phyloP scores from a whole-genome alignment of 2,113 vertebrate species.

The Tenebrosternarchus preto region DNA sequence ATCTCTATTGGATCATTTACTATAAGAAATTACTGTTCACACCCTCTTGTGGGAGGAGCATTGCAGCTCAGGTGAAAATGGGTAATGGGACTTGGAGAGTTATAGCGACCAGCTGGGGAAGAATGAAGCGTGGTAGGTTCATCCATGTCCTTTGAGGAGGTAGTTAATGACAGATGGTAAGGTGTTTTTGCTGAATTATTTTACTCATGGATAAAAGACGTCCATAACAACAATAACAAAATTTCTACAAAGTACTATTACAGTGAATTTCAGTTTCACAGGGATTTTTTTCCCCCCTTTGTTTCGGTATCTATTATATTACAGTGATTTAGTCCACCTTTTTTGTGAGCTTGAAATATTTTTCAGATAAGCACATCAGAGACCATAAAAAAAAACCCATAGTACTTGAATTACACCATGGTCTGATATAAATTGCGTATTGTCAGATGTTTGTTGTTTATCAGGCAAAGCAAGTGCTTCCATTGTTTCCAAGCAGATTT shows the following conservation, averaged over 20 bases:
- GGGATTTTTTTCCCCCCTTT: no score
- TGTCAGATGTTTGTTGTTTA: not conserved
- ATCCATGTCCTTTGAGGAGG: slow-evolving; percentile 7
- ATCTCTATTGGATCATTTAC: slow-evolving; percentile 67
- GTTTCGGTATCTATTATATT: no score
- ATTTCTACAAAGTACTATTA: not conserved
- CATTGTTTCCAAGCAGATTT: not conserved
- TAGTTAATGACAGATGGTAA: slow-evolving; percentile 15
- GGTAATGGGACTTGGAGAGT: slow-evolving; percentile 48
- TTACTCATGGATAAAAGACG: not conserved
- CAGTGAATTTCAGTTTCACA: no score
- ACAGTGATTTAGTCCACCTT: no score
- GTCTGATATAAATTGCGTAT: no score
- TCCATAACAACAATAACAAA: not conserved
- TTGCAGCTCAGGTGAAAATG: slow-evolving; percentile 47
- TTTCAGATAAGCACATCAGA: no score
- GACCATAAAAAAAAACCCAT: no score
- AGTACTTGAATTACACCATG: no score
- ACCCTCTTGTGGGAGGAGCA: slow-evolving; percentile 51
- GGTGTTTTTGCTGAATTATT: not conserved
- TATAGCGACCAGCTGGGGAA: slow-evolving; percentile 24
- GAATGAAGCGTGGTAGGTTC: slow-evolving; percentile 50
- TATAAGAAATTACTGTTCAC: slow-evolving; percentile 66
- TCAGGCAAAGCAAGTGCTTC: not conserved
- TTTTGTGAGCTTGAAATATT: no score